These are phyloP conservation scores for Nannoperca obscura DNA, from an alignment of 2,797 vertebrate species.

Conservation along the genomic window DNA sequence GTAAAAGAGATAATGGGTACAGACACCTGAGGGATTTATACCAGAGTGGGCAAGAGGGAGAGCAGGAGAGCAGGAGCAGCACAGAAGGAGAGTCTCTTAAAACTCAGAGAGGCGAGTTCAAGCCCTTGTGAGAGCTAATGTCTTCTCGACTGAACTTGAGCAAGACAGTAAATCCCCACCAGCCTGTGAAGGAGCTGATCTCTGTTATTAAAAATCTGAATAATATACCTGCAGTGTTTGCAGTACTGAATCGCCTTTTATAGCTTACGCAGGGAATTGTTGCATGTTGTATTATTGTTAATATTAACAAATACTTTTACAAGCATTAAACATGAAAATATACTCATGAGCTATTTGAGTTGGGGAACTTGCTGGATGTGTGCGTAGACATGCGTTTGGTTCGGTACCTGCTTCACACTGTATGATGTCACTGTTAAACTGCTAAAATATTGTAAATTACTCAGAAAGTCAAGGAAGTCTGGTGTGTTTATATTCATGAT, in stretches of 20 bases:
- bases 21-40: constrained; percentile 4
- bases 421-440: neutral
- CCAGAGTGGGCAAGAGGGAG: neutral
- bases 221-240: constrained; percentile 1
- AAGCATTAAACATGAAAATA: neutral
- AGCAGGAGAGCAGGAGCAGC: neutral
- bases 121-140: neutral
- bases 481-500: constrained; percentile 4
- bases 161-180: neutral
- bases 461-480: constrained; percentile 8
- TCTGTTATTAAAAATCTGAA: neutral
- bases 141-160: constrained; percentile 7
- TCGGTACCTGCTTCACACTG: neutral
- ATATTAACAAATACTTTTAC: neutral
- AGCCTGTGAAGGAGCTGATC: neutral
- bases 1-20: constrained; percentile 71
- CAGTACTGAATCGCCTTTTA: neutral
- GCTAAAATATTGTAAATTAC: constrained; percentile 1
- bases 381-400: neutral
- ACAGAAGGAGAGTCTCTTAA: neutral
- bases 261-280: neutral
- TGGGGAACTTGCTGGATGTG: neutral
- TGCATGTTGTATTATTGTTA: neutral
- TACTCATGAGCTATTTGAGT: neutral
- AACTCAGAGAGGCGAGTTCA: neutral